These are phyloP conservation scores for Hippocampus mohnikei DNA, from an alignment of 2,113 vertebrate genomes.

Conservation along the genomic window DNA sequence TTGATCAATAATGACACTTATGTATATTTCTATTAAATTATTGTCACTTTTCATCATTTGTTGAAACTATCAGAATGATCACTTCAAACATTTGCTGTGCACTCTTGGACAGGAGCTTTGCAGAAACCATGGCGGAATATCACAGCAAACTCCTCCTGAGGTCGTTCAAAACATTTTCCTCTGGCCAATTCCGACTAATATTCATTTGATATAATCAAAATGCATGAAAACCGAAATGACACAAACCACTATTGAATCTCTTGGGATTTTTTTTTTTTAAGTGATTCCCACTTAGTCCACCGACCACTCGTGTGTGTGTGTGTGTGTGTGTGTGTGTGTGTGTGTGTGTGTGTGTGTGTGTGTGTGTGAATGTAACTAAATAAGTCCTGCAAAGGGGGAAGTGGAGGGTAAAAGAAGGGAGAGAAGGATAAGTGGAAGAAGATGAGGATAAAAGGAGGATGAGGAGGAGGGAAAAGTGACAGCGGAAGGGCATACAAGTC, in stretches of 20 bases:
- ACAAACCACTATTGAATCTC: background rate
- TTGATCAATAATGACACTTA: no score
- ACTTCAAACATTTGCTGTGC: no score
- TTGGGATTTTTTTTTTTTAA: background rate
- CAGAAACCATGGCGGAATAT: no score
- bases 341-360: background rate
- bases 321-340: background rate
- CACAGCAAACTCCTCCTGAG: no score
- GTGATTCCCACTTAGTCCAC: background rate
- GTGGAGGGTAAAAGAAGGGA: constrained; percentile 6
- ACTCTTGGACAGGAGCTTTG: no score
- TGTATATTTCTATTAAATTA: no score
- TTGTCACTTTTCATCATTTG: no score
- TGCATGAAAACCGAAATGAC: background rate
- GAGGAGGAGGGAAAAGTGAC: constrained; percentile 23
- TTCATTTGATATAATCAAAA: background rate
- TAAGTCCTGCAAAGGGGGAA: background rate
- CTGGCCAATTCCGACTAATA: no score
- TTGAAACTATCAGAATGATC: no score
- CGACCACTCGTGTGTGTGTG: background rate
- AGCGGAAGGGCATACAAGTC: constrained; percentile 43
- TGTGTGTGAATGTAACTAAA: background rate
- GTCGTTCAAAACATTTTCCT: no score
- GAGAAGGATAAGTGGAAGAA: background rate
- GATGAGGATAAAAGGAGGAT: constrained; percentile 11